phyloP scores from a whole-genome alignment of 92 coral and sea anemone species.

The Epizoanthus ramosus region DNA sequence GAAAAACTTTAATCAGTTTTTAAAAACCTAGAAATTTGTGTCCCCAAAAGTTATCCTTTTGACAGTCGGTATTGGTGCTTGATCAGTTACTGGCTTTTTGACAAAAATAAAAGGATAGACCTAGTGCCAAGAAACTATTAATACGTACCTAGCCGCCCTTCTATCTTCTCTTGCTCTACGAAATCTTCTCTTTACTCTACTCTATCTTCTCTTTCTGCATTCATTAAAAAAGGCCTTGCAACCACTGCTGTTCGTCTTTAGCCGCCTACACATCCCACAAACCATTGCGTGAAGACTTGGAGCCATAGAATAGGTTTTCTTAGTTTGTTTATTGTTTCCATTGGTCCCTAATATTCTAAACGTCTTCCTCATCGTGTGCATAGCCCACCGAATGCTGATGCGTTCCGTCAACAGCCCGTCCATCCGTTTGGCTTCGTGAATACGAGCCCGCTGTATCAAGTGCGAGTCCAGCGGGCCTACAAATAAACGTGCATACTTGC shows the following conservation, averaged over 20 bases:
- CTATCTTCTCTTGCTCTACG: too few relatives aligned
- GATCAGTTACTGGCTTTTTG: too few relatives aligned
- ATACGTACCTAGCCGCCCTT: too few relatives aligned
- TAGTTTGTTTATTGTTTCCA: background rate
- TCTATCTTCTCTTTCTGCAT: background rate
- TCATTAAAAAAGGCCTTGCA: slow-evolving; percentile 11
- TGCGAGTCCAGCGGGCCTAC: slow-evolving; percentile 79
- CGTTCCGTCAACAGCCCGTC: slow-evolving; percentile 63
- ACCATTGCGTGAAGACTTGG: slow-evolving; percentile 37
- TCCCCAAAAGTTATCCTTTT: too few relatives aligned
- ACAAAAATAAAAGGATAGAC: background rate
- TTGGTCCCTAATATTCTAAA: slow-evolving; percentile 29
- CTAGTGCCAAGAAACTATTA: background rate
- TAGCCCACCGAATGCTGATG: slow-evolving; percentile 74
- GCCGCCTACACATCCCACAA: slow-evolving; percentile 39
- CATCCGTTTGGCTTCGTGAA: slow-evolving; percentile 67
- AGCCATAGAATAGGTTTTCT: background rate
- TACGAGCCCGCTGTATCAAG: slow-evolving; percentile 74
- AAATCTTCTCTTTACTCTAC: too few relatives aligned
- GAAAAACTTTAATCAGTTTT: too few relatives aligned
- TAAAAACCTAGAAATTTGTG: too few relatives aligned
- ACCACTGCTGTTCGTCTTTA: slow-evolving; percentile 1
- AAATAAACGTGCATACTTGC: slow-evolving; percentile 73
- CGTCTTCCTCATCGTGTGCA: slow-evolving; percentile 68
- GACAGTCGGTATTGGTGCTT: too few relatives aligned